These are phyloP conservation scores for Dermolepida albohirtum DNA, from an alignment of 2,888 invertebrate genomes.

Conservation along the genomic window DNA sequence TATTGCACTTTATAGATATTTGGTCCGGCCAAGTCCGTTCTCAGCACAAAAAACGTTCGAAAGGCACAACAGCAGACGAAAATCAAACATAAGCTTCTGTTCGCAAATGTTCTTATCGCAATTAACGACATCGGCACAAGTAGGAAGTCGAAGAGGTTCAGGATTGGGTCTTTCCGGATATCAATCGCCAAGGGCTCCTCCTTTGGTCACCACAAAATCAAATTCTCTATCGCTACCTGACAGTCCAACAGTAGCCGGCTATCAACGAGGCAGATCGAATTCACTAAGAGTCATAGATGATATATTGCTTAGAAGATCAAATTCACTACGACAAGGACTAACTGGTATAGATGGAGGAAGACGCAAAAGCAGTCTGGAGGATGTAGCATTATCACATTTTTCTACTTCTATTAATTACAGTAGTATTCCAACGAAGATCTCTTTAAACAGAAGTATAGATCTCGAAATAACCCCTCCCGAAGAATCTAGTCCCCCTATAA, in stretches of 20 bases:
- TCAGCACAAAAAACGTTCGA: slow-evolving; percentile 96
- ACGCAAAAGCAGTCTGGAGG: slow-evolving; percentile 86
- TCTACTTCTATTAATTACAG: slow-evolving; percentile 77
- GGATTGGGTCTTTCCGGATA: slow-evolving; percentile 74
- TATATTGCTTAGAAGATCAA: slow-evolving; percentile 83
- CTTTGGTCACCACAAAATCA: slow-evolving; percentile 84
- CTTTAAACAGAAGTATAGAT: slow-evolving; percentile 87
- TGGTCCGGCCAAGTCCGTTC: slow-evolving; percentile 94
- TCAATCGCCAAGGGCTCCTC: slow-evolving; percentile 77
- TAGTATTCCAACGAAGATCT: slow-evolving; percentile 84
- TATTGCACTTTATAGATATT: slow-evolving; percentile 71
- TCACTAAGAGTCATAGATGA: slow-evolving; percentile 89
- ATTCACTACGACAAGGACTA: slow-evolving; percentile 85
- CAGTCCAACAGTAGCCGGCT: slow-evolving; percentile 85
- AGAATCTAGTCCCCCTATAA: slow-evolving; percentile 69
- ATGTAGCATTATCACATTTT: slow-evolving; percentile 86
- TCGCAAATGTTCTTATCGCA: slow-evolving; percentile 81
- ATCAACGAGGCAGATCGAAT: slow-evolving; percentile 85
- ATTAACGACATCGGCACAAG: slow-evolving; percentile 67
- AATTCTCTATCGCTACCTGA: slow-evolving; percentile 91
- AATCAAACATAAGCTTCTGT: slow-evolving; percentile 92
- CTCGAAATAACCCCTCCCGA: slow-evolving; percentile 75
- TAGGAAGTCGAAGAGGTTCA: slow-evolving; percentile 77
- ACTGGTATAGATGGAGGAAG: slow-evolving; percentile 73
- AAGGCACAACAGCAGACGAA: slow-evolving; percentile 88